Percentiles rank a stretch among this genome's conserved stretches.
Conservation (phyloP, 2,888 invertebrate genomes). For the Branchellion lobata region DNA sequence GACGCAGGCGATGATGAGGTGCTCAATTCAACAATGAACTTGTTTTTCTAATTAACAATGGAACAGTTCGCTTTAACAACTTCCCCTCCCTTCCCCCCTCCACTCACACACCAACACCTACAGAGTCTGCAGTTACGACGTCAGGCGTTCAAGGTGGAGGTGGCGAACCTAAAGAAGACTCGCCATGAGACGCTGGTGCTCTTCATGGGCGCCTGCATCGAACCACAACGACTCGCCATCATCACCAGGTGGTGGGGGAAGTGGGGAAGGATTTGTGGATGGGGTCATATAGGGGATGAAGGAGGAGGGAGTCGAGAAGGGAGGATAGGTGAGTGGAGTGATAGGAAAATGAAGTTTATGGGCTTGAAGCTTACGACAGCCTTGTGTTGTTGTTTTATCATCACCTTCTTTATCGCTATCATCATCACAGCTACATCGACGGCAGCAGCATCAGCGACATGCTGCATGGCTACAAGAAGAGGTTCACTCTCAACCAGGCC, state of each 20-base stretch:
- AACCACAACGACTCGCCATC: slow-evolving; percentile 90
- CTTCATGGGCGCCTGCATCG: slow-evolving; percentile 99
- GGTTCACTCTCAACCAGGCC: slow-evolving; percentile 88
- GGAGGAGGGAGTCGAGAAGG: too few relatives aligned
- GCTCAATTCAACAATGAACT: too few relatives aligned
- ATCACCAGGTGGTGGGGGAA: slow-evolving; percentile 72
- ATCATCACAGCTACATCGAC: not conserved
- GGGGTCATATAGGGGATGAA: too few relatives aligned
- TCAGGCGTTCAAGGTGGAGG: slow-evolving; percentile 88
- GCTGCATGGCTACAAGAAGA: slow-evolving; percentile 80
- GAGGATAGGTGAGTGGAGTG: too few relatives aligned
- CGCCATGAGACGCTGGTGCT: slow-evolving; percentile 96
- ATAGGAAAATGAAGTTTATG: too few relatives aligned
- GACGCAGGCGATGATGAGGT: slow-evolving; percentile 76
- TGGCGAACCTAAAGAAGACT: slow-evolving; percentile 92
- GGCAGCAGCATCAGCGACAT: slow-evolving; percentile 16
- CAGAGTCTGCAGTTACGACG: not conserved
- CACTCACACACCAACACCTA: not conserved
- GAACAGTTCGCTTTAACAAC: too few relatives aligned
- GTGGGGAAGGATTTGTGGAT: not conserved
- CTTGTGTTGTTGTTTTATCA: too few relatives aligned
- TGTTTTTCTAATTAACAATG: too few relatives aligned
- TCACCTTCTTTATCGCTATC: too few relatives aligned
- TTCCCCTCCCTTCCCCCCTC: too few relatives aligned
- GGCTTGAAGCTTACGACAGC: too few relatives aligned